Evolutionary conservation across 2,113 vertebrate species (phyloP).

Genomic region (Oncorhynchus masou): DNA sequence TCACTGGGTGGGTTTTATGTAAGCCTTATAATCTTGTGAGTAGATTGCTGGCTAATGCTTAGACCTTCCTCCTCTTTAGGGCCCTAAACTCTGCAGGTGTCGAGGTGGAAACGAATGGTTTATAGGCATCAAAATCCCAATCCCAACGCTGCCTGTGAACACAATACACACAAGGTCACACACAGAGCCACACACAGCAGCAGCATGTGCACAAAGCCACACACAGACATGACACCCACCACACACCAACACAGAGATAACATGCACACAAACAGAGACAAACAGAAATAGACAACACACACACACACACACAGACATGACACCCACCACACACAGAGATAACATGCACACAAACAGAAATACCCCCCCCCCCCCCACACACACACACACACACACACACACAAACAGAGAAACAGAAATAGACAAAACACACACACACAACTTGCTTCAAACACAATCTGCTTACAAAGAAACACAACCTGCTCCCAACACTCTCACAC

Average conservation of each 20-base stretch:
- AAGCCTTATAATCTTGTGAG: background rate
- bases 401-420: too few species aligned
- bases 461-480: too few species aligned
- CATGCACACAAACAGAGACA: too few species aligned
- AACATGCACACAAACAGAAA: background rate
- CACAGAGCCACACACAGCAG: background rate
- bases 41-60: background rate
- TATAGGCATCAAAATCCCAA: background rate
- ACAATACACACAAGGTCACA: background rate
- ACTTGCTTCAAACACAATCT: too few species aligned
- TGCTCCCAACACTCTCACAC: too few species aligned
- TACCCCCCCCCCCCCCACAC: background rate
- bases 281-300: too few species aligned
- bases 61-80: background rate
- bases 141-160: background rate
- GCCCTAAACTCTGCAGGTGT: background rate
- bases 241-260: background rate
- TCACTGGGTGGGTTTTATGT: background rate
- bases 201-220: too few species aligned
- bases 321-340: too few species aligned
- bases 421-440: too few species aligned
- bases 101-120: background rate
- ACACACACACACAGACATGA: too few species aligned
- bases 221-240: background rate
- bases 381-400: background rate